Evolutionary conservation across 2,797 vertebrate species (phyloP), one percentile per base, ranked within the genome.

Genomic region (Synanceia verrucosa): DNA sequence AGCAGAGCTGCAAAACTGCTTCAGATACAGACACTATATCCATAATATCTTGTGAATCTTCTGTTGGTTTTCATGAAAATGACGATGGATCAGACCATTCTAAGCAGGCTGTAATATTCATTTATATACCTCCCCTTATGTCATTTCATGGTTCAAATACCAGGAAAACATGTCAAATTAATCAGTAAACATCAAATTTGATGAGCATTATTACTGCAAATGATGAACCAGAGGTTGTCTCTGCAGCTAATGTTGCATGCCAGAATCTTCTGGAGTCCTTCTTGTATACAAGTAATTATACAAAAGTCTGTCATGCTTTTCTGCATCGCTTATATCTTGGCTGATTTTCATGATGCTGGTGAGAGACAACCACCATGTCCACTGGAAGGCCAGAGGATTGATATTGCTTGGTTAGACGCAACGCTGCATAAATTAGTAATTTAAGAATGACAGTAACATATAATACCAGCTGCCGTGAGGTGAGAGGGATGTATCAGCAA

Each of bases 261-360:
- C 41, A 37, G 59, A 46, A 69, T 84, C 82, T 82, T 85, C 74
- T 64, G 60, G 62, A 85, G 79, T 86, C 78, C 73, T 85, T 64
- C 79, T 82, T 73, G 72, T 80, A 65, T 47, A 62, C 70, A 63
- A 84, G 82, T 76, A 85, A 89, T 90, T 88, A 85, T 76, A 81
- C 73, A 88, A 86, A 88, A 87, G 86, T 51, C 51, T 78, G 79
- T 85, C 74, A 61, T 47, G 47, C 63, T 83, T 68, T 65, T 78
- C 70, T 63, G 52, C 76, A 76, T 81, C 85, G 67, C 76, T 83
- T 74, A 61, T 72, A 41, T 65, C 66, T 36, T 48, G 41, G n/a
- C 46, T 82, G 61, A 53, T 75, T 82, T 79, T 60, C 58, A 79
- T 61, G 46, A 67, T 33, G 59, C 52, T 56, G 57, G 14, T 58